Conservation (phyloP, 2,113 vertebrate genomes). For the Corydoras maculifer region DNA sequence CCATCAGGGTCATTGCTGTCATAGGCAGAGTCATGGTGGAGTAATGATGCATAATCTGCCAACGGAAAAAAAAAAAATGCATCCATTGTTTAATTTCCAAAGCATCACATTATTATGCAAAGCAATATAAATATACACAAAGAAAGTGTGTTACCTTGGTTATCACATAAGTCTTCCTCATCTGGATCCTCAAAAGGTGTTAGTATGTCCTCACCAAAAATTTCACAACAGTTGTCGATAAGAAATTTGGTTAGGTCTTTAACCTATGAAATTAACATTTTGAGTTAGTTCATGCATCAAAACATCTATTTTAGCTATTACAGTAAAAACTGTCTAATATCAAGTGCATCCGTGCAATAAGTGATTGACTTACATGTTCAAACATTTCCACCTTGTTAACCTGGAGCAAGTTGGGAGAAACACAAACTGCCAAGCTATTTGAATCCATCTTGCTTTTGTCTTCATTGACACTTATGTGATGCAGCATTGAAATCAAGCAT, state of each 20-base stretch:
- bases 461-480: slow-evolving; percentile 56
- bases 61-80: not conserved
- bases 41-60: slow-evolving; percentile 57
- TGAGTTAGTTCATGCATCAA: not conserved
- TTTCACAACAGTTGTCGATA: slow-evolving; percentile 70
- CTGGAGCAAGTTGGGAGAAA: slow-evolving; percentile 72
- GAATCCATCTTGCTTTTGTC: slow-evolving; percentile 72
- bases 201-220: slow-evolving; percentile 65
- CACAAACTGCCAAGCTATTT: slow-evolving; percentile 72
- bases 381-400: slow-evolving; percentile 58
- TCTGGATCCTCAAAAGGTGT: slow-evolving; percentile 46
- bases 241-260: slow-evolving; percentile 72
- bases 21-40: slow-evolving; percentile 77
- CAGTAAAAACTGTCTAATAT: not conserved
- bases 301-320: not conserved
- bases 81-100: not conserved
- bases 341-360: not conserved
- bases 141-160: slow-evolving; percentile 62
- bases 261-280: slow-evolving; percentile 56
- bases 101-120: not conserved
- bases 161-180: slow-evolving; percentile 64
- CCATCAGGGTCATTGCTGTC: slow-evolving; percentile 72
- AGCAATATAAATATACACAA: not conserved
- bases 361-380: slow-evolving; percentile 60
- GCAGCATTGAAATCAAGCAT: slow-evolving; percentile 55